Conservation (phyloP, 1,140 invertebrate species). For the Bombus sibiricus region DNA sequence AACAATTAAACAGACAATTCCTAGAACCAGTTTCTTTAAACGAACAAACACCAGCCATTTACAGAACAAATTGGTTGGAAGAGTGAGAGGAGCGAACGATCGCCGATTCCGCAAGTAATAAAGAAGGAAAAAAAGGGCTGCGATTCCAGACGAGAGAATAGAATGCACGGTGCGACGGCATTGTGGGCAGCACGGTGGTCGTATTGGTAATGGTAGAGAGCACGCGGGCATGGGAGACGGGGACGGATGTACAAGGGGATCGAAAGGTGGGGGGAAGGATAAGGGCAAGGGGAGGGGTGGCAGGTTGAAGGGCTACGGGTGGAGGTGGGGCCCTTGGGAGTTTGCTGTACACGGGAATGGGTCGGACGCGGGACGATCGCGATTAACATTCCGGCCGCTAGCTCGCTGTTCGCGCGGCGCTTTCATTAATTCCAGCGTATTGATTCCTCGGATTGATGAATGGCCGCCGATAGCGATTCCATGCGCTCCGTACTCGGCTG, state of each 20-base stretch:
- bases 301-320: constrained; percentile 54
- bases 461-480: constrained; percentile 83
- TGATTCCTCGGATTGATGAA: constrained; percentile 83
- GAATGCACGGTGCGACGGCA: constrained; percentile 50
- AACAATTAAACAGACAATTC: not conserved
- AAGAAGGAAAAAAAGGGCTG: not conserved
- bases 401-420: constrained; percentile 83
- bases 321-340: constrained; percentile 78
- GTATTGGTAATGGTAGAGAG: constrained; percentile 61
- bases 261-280: constrained; percentile 18
- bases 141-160: constrained; percentile 50
- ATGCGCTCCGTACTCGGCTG: constrained; percentile 74
- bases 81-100: not conserved
- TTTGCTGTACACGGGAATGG: constrained; percentile 77
- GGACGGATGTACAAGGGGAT: constrained; percentile 56
- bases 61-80: not conserved
- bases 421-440: constrained; percentile 84
- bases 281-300: constrained; percentile 38
- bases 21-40: not conserved
- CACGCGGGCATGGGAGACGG: constrained; percentile 18
- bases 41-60: not conserved
- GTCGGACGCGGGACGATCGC: constrained; percentile 81
- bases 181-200: constrained; percentile 42
- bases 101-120: not conserved
- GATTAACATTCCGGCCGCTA: constrained; percentile 83